Conservation (phyloP, 2,888 invertebrate species). For the Thereva unica region DNA sequence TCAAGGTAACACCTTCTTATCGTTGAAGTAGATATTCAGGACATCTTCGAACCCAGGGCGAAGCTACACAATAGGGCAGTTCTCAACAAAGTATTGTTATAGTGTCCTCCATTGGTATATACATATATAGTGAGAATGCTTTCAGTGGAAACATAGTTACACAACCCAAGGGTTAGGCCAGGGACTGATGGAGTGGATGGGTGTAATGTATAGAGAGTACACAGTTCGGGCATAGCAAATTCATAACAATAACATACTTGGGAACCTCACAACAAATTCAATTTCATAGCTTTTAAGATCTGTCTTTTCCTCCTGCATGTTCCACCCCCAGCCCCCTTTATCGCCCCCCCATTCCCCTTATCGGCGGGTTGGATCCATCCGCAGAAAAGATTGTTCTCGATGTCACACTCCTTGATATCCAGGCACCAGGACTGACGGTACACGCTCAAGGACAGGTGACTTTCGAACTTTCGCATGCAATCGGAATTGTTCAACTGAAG, state of each 20-base stretch:
- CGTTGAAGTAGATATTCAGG: neutral
- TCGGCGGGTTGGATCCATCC: too few relatives aligned
- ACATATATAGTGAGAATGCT: neutral
- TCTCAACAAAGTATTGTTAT: neutral
- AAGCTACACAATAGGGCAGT: neutral
- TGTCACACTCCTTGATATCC: too few relatives aligned
- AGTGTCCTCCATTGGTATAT: neutral
- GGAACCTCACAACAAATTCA: constrained; percentile 1
- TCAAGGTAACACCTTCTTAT: constrained; percentile 1
- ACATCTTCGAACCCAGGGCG: neutral
- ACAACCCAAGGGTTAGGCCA: neutral
- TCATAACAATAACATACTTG: neutral
- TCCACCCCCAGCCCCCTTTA: neutral
- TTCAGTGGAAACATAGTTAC: neutral
- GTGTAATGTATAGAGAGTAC: neutral
- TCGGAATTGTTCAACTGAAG: too few relatives aligned
- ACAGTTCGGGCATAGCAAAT: neutral
- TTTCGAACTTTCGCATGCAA: too few relatives aligned
- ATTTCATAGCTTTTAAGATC: constrained; percentile 3
- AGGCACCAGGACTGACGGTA: too few relatives aligned
- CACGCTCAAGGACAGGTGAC: too few relatives aligned
- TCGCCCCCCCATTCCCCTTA: neutral
- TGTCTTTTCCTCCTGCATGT: neutral
- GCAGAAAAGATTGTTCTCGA: too few relatives aligned
- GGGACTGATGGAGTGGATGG: too few relatives aligned